A percentile compares a stretch with the other conserved stretches of the same genome.
phyloP scores from a whole-genome alignment of 2,797 vertebrate species.

The Tapera naevia region DNA sequence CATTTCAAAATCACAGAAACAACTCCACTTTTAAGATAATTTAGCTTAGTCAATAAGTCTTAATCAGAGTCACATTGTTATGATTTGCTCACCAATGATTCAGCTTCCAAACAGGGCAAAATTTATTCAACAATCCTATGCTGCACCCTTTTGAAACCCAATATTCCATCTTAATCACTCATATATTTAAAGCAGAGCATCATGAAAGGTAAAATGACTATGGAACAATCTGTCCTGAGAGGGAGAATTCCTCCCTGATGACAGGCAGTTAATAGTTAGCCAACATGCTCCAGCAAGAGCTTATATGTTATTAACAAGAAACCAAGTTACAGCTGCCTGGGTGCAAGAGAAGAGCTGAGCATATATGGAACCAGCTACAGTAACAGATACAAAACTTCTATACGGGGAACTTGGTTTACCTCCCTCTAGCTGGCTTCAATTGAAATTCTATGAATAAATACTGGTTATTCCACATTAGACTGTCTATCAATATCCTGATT shows the following conservation, averaged over 20 bases:
- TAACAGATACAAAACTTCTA: background rate
- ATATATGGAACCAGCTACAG: background rate
- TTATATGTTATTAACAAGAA: background rate
- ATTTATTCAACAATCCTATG: background rate
- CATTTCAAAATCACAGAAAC: background rate
- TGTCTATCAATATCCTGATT: background rate
- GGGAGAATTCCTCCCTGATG: background rate
- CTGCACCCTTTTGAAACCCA: background rate
- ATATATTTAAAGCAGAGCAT: background rate
- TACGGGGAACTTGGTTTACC: background rate
- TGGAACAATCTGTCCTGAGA: background rate
- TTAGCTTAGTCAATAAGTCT: background rate
- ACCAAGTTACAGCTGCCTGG: background rate
- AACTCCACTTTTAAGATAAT: background rate
- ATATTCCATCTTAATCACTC: background rate
- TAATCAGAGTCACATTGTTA: background rate
- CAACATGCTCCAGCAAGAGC: background rate
- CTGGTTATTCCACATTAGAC: background rate
- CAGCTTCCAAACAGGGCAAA: background rate
- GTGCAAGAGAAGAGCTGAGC: background rate
- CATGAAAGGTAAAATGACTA: background rate
- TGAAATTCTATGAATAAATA: background rate
- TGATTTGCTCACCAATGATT: background rate
- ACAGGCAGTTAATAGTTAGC: constrained; percentile 7
- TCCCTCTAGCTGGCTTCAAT: background rate